Evolutionary conservation across 23 tunicate species (phyloP).

Genomic region (Aplidium turbinatum): DNA sequence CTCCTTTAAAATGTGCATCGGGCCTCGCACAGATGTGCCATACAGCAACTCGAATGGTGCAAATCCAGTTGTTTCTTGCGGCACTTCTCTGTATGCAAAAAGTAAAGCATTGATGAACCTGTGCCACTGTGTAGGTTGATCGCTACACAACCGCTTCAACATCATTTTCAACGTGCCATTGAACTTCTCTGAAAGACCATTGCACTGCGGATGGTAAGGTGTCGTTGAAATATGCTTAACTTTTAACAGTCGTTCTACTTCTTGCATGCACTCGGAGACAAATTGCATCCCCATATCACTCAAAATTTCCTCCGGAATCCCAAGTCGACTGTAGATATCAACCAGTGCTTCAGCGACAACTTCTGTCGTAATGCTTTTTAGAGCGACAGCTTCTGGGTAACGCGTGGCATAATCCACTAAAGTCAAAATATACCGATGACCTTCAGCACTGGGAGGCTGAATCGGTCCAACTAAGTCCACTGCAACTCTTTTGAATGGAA

Average conservation of each 20-base stretch:
- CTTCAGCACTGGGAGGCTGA: conserved; percentile 17
- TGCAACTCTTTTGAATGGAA: conserved; percentile 35
- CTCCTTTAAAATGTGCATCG: conserved; percentile 26
- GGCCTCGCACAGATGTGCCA: conserved; percentile 36
- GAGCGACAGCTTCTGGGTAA: conserved; percentile 34
- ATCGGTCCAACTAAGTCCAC: conserved; percentile 43
- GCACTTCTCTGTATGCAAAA: conserved; percentile 36
- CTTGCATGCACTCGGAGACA: conserved; percentile 2
- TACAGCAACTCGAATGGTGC: conserved; percentile 39
- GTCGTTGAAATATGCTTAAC: too few species aligned
- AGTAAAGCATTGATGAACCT: conserved; percentile 3
- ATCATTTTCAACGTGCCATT: too few species aligned
- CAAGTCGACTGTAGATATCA: conserved; percentile 23
- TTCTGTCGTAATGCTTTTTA: conserved; percentile 34
- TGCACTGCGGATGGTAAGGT: not conserved
- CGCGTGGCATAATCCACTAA: conserved; percentile 43
- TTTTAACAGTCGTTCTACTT: conserved; percentile 19
- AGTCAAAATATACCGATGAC: conserved; percentile 31
- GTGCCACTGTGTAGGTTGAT: conserved; percentile 26
- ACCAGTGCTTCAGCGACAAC: conserved; percentile 35
- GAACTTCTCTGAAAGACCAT: conserved; percentile 3
- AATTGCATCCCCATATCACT: conserved; percentile 23
- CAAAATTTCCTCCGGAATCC: conserved; percentile 26
- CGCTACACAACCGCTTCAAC: too few species aligned
- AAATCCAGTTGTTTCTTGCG: conserved; percentile 46